Evolutionary conservation across 2,113 vertebrate genomes (phyloP), one percentile per base, ranked within the genome.

Genomic region (Benitochromis conjunctus): DNA sequence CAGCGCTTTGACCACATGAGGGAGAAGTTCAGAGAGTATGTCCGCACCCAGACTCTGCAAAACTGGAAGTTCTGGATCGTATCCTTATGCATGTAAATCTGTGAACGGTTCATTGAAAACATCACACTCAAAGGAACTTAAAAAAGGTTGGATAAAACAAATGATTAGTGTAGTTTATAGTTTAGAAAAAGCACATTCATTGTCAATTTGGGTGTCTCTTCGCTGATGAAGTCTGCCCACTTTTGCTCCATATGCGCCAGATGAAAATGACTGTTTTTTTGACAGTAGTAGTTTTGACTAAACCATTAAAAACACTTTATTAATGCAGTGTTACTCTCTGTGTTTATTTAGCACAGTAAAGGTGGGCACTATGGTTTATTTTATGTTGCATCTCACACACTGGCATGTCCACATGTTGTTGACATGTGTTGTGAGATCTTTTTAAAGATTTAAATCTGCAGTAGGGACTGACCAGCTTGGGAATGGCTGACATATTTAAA

Each of bases 61-160:
- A 98, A 99, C 95, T 99, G 99, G 99, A 99, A 99, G 94, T 99
- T 99, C 96, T 99, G 99, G 99, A 97, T 99, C 0, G 98, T 99
- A 99, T 99, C 99, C 97, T 97, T 94, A 4, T 46, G 6, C 80
- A 43, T 80, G 24, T 82, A 8, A 66, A 80, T 71, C 24, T 78
- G 36, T 24, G 24, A 38, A 14, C 62, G 5, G 51, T 56, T 71
- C 5, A 71, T 18, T 69, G 21, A 55, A 78, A 69, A 51, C 19
- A 58, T 54, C n/a, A 11, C 66, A 29, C 7, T 48, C 43, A 24
- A 14, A 29, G 14, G 48, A 74, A 74, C 41, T 48, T 74, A 43
- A 43, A 71, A 41, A 26, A 71, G 12, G 3, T 46, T 43, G 16
- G n/a, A 10, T 38, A 71, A 71, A 43, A 26, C 38, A 46, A 71